A percentile compares a stretch with the other conserved stretches of the same genome.
phyloP scores from a whole-genome alignment of 2,888 invertebrate species.

The Conistra vaccinii region DNA sequence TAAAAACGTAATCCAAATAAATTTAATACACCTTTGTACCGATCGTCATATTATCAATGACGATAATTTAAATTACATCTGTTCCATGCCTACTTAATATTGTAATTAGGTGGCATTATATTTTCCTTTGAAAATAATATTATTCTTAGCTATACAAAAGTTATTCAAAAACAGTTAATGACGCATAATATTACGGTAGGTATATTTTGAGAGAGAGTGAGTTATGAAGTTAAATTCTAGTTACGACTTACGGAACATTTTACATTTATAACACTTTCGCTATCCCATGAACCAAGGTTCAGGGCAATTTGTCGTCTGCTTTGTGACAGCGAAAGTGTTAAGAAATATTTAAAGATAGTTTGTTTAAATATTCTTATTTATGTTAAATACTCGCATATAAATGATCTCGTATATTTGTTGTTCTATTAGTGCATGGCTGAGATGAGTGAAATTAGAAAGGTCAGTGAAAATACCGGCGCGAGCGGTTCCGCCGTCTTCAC shows the following conservation, averaged over 20 bases:
- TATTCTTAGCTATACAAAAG: conserved; percentile 18
- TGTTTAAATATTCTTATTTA: conserved; percentile 25
- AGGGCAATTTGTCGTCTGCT: too few species aligned
- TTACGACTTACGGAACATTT: too few species aligned
- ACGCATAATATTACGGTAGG: background rate
- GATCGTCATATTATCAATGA: conserved; percentile 2
- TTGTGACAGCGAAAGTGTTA: too few species aligned
- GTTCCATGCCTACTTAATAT: conserved; percentile 8
- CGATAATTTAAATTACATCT: conserved; percentile 25
- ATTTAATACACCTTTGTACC: background rate
- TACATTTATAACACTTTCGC: too few species aligned
- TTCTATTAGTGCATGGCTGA: conserved; percentile 52
- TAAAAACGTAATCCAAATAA: background rate
- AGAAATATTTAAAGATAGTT: background rate
- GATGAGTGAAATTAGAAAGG: conserved; percentile 81
- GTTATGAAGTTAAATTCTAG: background rate
- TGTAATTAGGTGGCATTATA: conserved; percentile 18
- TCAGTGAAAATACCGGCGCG: conserved; percentile 74
- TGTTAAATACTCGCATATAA: conserved; percentile 19
- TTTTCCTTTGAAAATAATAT: conserved; percentile 23
- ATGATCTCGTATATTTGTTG: conserved; percentile 29
- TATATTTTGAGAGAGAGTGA: background rate
- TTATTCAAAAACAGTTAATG: background rate
- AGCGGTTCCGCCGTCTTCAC: conserved; percentile 50
- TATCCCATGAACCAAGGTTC: too few species aligned